Evolutionary conservation across 2,113 vertebrate species (phyloP).

Genomic region (Onychostoma macrolepis): DNA sequence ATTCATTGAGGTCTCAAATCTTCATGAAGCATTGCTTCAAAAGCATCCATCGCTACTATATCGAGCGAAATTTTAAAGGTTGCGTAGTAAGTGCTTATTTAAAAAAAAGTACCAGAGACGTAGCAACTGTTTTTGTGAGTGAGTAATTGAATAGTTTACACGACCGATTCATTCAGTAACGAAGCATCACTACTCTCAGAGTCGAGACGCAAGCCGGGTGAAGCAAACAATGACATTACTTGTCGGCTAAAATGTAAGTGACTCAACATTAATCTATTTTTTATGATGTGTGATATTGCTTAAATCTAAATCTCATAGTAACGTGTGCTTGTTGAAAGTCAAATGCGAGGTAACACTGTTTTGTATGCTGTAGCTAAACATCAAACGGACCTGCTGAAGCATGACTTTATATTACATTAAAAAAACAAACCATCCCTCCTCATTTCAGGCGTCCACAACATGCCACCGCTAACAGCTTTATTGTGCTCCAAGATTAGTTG

Average conservation of each 20-base stretch:
- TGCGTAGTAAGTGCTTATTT: background rate
- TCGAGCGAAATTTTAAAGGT: too few species aligned
- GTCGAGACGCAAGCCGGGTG: background rate
- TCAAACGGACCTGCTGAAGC: background rate
- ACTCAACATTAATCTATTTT: background rate
- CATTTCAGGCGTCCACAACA: background rate
- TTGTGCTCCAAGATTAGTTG: constrained; percentile 23
- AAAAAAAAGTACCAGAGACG: background rate
- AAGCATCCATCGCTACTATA: too few species aligned
- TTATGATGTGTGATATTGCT: background rate
- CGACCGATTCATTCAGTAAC: background rate
- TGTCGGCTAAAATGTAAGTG: background rate
- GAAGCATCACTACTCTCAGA: background rate
- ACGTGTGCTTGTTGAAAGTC: background rate
- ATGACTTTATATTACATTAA: background rate
- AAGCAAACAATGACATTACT: background rate
- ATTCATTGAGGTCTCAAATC: too few species aligned
- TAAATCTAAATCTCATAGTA: background rate
- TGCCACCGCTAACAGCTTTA: background rate
- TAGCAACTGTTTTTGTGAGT: background rate
- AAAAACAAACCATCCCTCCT: background rate
- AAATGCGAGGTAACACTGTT: background rate
- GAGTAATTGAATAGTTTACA: background rate
- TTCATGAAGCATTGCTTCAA: too few species aligned
- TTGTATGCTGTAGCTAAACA: background rate